A percentile compares a stretch with the other conserved stretches of the same genome.
Evolutionary conservation across 2,113 vertebrate genomes (phyloP).

Genomic region (Cnemophilus loriae): DNA sequence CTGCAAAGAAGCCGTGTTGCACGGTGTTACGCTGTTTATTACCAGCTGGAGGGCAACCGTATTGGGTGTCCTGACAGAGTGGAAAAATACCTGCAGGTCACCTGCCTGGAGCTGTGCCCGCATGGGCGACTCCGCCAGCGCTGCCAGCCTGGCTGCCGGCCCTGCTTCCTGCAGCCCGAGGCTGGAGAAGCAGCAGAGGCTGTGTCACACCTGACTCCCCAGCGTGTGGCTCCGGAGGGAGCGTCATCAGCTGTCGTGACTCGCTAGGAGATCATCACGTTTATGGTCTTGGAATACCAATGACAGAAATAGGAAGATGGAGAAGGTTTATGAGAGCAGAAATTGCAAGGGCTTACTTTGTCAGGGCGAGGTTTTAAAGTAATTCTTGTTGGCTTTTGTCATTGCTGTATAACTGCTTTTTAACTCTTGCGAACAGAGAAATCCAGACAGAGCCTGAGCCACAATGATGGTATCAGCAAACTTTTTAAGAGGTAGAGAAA

Average conservation of each 20-base stretch:
- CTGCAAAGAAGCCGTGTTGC: neutral
- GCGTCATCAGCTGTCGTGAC: accelerated
- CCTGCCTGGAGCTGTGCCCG: neutral
- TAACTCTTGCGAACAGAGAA: neutral
- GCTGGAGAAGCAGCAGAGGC: neutral
- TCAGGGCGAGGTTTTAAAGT: neutral
- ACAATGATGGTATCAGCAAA: neutral
- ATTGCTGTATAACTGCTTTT: neutral
- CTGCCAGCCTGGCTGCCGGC: neutral
- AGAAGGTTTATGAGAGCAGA: neutral
- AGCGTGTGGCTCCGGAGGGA: neutral
- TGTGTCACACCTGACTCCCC: neutral
- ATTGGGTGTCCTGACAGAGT: constrained; percentile 16
- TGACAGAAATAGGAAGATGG: neutral
- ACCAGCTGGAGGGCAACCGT: neutral
- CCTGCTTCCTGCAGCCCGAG: neutral
- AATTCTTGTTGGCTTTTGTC: neutral
- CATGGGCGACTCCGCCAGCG: neutral
- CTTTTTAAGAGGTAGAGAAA: neutral
- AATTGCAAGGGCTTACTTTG: neutral
- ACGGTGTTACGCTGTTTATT: accelerated
- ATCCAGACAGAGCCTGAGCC: neutral
- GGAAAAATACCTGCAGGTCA: constrained; percentile 54
- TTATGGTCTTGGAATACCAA: neutral
- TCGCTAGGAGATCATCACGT: neutral